Percentiles rank a stretch among this genome's conserved stretches.
Conservation (phyloP, 2,888 invertebrate species). For the Neelides folsomi region DNA sequence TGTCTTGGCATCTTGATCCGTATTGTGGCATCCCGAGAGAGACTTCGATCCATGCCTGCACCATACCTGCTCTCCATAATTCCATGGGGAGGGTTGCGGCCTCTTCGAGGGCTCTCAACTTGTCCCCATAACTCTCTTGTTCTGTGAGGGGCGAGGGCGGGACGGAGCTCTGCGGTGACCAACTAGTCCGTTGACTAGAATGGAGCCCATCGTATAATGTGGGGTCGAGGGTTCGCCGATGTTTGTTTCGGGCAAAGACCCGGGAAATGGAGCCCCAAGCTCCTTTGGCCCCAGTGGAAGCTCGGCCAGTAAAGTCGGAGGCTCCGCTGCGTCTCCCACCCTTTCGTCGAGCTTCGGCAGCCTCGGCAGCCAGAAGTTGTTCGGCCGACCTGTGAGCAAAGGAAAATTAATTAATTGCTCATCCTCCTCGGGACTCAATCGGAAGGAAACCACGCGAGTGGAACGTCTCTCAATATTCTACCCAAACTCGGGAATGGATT, state of each 20-base stretch:
- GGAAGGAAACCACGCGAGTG: neutral
- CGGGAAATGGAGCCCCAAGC: conserved; percentile 84
- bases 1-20: conserved; percentile 75
- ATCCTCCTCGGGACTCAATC: neutral
- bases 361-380: conserved; percentile 54
- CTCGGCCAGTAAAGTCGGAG: conserved; percentile 29
- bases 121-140: conserved; percentile 58
- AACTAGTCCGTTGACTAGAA: conserved; percentile 30
- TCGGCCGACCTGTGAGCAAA: conserved; percentile 53
- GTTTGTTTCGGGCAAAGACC: conserved; percentile 72
- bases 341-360: conserved; percentile 31
- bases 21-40: conserved; percentile 90
- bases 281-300: conserved; percentile 38
- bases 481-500: too few species aligned
- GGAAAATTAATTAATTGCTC: neutral
- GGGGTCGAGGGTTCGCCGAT: conserved; percentile 59
- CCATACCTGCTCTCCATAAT: conserved; percentile 82
- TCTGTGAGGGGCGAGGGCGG: conserved; percentile 48
- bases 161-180: conserved; percentile 33
- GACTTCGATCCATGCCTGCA: conserved; percentile 86
- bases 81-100: conserved; percentile 65
- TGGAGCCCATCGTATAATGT: conserved; percentile 46
- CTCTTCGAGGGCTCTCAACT: conserved; percentile 60
- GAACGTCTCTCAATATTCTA: too few species aligned
- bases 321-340: conserved; percentile 31